These are phyloP conservation scores for Megalops atlanticus DNA, from an alignment of 2,113 vertebrate species.

Conservation along the genomic window DNA sequence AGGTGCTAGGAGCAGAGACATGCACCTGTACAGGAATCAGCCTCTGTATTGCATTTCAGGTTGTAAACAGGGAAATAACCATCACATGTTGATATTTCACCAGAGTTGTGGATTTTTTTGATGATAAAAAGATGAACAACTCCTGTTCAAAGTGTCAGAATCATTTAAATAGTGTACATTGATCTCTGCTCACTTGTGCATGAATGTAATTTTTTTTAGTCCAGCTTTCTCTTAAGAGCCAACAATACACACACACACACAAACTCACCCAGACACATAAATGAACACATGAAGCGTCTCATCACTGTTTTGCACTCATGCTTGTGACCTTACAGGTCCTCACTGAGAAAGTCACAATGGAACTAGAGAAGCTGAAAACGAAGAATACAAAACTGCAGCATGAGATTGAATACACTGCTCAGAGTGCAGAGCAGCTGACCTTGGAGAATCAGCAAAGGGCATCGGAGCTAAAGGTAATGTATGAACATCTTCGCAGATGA, in stretches of 20 bases:
- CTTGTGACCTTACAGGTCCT: constrained; percentile 70
- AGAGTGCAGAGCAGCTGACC: constrained; percentile 72
- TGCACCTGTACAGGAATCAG: too few relatives aligned
- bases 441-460: constrained; percentile 79
- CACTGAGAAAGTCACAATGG: constrained; percentile 80
- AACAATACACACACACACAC: not conserved
- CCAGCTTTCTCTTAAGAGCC: not conserved
- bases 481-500: constrained; percentile 39
- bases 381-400: constrained; percentile 82
- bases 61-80: not conserved
- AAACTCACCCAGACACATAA: not conserved
- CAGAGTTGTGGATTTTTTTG: too few relatives aligned
- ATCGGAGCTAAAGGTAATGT: constrained; percentile 79
- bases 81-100: too few relatives aligned
- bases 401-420: constrained; percentile 78
- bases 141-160: too few relatives aligned
- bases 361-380: constrained; percentile 81
- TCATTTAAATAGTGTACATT: too few relatives aligned
- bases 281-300: not conserved
- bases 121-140: too few relatives aligned
- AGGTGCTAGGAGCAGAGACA: too few relatives aligned
- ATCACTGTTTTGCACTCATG: not conserved
- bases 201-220: too few relatives aligned
- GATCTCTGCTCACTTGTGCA: too few relatives aligned
- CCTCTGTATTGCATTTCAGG: too few relatives aligned